These are phyloP conservation scores for Bombus sibiricus DNA, from an alignment of 1,140 invertebrate species.

Conservation along the genomic window DNA sequence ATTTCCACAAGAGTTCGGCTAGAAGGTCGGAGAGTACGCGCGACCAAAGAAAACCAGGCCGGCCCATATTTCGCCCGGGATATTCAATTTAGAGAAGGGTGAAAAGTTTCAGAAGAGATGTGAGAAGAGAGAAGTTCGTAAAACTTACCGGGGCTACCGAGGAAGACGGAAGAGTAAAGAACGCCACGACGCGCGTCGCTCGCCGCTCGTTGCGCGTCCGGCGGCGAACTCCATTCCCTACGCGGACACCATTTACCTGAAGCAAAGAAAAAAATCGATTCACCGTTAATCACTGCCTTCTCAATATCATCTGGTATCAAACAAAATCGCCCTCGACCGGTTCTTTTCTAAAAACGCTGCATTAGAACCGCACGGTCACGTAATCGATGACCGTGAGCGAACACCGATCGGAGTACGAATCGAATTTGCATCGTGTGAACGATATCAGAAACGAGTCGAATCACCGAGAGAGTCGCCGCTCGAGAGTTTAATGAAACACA, in stretches of 20 bases:
- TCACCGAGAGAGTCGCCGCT: constrained; percentile 7
- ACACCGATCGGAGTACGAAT: not conserved
- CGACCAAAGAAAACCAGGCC: not conserved
- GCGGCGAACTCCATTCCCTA: constrained; percentile 93
- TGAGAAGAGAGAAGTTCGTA: not conserved
- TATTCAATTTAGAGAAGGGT: constrained; percentile 19
- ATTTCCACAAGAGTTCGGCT: not conserved
- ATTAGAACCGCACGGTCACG: not conserved
- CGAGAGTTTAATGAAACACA: not conserved
- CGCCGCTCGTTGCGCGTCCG: constrained; percentile 88
- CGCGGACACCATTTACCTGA: constrained; percentile 94
- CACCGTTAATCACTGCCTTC: constrained; percentile 30
- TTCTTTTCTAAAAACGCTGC: not conserved
- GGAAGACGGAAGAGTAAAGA: constrained; percentile 94
- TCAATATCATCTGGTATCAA: not conserved
- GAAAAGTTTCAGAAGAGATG: not conserved
- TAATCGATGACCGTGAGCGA: not conserved
- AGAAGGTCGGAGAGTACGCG: not conserved
- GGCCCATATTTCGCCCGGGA: constrained; percentile 13
- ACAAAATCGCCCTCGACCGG: not conserved
- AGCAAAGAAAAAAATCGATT: constrained; percentile 79
- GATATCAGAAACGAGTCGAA: constrained; percentile 12
- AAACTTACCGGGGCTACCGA: constrained; percentile 93
- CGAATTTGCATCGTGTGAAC: constrained; percentile 27
- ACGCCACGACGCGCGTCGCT: constrained; percentile 89